Evolutionary conservation across 1,140 invertebrate genomes (phyloP).

Genomic region (Bombus soroeensis): DNA sequence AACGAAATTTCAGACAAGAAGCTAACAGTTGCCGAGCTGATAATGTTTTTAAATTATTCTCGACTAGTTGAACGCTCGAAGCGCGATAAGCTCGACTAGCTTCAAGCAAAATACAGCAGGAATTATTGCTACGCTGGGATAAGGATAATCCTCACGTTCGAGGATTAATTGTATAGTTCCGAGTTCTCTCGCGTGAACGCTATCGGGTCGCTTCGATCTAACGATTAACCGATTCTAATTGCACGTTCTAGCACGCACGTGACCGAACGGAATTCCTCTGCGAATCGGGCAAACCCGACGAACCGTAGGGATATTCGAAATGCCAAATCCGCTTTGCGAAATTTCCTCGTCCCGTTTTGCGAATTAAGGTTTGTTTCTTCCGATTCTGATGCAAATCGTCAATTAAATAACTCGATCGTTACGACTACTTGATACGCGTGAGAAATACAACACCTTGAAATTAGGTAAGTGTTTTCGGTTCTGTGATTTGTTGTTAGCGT

Average conservation of each 20-base stretch:
- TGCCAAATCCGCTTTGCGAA: background rate
- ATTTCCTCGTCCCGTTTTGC: background rate
- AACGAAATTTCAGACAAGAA: background rate
- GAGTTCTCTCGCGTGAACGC: conserved; percentile 57
- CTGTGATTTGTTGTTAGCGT: no score
- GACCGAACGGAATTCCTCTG: background rate
- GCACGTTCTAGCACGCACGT: conserved; percentile 50
- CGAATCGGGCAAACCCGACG: conserved; percentile 13
- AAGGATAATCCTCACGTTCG: conserved; percentile 54
- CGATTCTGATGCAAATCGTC: background rate
- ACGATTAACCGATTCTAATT: conserved; percentile 55
- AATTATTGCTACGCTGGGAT: conserved; percentile 40
- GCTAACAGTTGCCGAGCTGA: background rate
- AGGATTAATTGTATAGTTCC: conserved; percentile 54
- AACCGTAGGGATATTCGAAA: conserved; percentile 2
- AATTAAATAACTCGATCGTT: background rate
- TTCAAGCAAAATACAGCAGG: conserved; percentile 39
- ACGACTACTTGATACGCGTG: no score
- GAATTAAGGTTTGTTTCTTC: background rate
- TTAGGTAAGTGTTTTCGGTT: no score
- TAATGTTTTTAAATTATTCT: conserved; percentile 44
- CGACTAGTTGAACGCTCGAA: background rate
- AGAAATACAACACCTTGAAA: no score
- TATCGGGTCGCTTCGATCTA: conserved; percentile 48
- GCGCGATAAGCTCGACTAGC: conserved; percentile 17